Conservation (phyloP, 2,888 invertebrate genomes). For the Drosophila incognita region DNA sequence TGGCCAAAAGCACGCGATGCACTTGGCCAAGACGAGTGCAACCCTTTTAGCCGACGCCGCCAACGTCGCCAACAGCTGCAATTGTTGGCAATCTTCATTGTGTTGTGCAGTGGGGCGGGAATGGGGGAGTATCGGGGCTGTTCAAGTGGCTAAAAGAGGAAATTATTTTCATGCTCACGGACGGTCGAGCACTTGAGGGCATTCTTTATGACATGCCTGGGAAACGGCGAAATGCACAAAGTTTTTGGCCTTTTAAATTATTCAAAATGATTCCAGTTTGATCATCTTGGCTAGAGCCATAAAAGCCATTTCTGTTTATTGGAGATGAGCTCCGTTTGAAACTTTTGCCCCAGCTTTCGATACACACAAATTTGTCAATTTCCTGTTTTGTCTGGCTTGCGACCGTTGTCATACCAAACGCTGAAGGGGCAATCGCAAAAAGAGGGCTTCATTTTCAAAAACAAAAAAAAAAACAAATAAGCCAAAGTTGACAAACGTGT, state of each 20-base stretch:
- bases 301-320: neutral
- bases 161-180: conserved; percentile 76
- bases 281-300: conserved; percentile 10
- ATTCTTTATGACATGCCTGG: conserved; percentile 74
- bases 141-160: conserved; percentile 23
- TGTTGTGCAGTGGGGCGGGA: conserved; percentile 6
- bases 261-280: conserved; percentile 51
- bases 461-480: conserved; percentile 28
- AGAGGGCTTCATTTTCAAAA: conserved; percentile 6
- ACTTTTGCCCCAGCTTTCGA: conserved; percentile 51
- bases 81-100: conserved; percentile 69
- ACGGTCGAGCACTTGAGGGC: conserved; percentile 72
- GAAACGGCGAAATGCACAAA: conserved; percentile 47
- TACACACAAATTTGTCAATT: conserved; percentile 72
- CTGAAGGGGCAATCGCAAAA: conserved; percentile 17
- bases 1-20: conserved; percentile 73
- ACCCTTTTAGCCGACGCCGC: conserved; percentile 16
- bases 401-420: conserved; percentile 27
- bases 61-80: conserved; percentile 54
- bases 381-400: conserved; percentile 67
- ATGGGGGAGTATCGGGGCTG: neutral
- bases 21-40: conserved; percentile 70
- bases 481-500: conserved; percentile 44
- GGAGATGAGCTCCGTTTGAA: conserved; percentile 11
- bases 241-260: conserved; percentile 60